phyloP scores from a whole-genome alignment of 2,113 vertebrate genomes.

The Apteryx mantelli region DNA sequence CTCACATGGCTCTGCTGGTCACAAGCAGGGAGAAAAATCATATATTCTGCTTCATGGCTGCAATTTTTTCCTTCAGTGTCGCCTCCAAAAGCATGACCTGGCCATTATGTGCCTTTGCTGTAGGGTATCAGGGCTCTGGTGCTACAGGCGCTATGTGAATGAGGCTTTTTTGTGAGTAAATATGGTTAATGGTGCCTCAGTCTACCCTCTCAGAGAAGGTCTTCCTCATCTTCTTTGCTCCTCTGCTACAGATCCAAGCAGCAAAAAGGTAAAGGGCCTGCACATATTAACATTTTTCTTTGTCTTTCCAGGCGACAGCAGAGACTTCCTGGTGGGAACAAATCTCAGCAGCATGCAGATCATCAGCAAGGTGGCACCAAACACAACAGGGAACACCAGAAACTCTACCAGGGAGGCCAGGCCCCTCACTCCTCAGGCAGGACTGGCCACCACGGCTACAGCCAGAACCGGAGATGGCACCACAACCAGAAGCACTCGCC shows the following conservation, averaged over 20 bases:
- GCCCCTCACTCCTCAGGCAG: constrained; percentile 82
- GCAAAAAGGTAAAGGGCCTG: background rate
- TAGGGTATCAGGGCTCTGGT: background rate
- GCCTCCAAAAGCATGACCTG: no score
- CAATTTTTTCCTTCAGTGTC: background rate
- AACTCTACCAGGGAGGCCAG: constrained; percentile 86
- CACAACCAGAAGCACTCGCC: constrained; percentile 85
- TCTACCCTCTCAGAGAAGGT: background rate
- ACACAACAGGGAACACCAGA: constrained; percentile 86
- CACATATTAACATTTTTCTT: background rate
- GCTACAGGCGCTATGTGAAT: background rate
- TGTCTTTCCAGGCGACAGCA: constrained; percentile 87
- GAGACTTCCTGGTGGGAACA: constrained; percentile 84
- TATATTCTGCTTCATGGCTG: background rate
- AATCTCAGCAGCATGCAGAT: constrained; percentile 78
- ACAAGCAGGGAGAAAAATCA: background rate
- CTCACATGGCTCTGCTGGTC: background rate
- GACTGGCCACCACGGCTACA: constrained; percentile 92
- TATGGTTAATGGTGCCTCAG: background rate
- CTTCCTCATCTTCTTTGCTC: background rate
- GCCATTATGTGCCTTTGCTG: no score
- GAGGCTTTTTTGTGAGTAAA: background rate
- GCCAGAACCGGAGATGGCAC: constrained; percentile 96
- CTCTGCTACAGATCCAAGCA: background rate
- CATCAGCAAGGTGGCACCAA: constrained; percentile 80